Conservation (phyloP, 2,888 invertebrate species). For the Leptogaster cylindrica region DNA sequence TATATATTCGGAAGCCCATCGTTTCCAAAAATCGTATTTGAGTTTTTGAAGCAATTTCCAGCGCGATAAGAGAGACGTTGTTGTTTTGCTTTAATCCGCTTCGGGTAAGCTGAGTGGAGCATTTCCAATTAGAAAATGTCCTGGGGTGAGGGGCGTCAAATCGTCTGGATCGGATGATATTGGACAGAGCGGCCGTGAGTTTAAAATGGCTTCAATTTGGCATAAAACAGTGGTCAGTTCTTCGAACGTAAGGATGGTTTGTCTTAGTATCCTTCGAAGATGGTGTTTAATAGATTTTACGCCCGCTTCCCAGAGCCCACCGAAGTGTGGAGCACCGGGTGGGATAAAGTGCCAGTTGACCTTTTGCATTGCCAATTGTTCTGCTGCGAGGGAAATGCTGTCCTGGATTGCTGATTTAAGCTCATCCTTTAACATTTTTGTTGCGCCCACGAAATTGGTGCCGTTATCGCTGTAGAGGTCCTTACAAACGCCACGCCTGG, state of each 20-base stretch:
- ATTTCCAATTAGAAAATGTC: constrained; percentile 3
- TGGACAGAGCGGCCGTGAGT: constrained; percentile 6
- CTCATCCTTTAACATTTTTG: neutral
- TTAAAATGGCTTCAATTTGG: constrained; percentile 18
- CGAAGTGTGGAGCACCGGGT: too few relatives aligned
- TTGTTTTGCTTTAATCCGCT: neutral
- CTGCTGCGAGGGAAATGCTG: neutral
- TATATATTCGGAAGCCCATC: constrained; percentile 48
- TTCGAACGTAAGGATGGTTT: constrained; percentile 6
- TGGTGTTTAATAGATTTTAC: neutral
- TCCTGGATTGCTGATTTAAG: neutral
- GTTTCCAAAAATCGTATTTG: constrained; percentile 47
- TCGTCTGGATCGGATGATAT: constrained; percentile 4
- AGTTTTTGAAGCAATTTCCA: constrained; percentile 40
- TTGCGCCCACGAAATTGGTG: constrained; percentile 5
- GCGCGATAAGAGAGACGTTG: neutral
- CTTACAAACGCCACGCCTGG: neutral
- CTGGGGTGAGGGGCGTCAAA: neutral
- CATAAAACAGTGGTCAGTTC: constrained; percentile 12
- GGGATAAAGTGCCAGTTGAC: constrained; percentile 52
- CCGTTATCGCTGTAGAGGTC: neutral
- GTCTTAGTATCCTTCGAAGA: neutral
- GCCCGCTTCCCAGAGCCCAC: constrained; percentile 44
- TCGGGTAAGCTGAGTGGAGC: neutral
- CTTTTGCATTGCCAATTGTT: neutral